phyloP scores from a whole-genome alignment of 2,797 vertebrate species.

The Notolabrus celidotus region DNA sequence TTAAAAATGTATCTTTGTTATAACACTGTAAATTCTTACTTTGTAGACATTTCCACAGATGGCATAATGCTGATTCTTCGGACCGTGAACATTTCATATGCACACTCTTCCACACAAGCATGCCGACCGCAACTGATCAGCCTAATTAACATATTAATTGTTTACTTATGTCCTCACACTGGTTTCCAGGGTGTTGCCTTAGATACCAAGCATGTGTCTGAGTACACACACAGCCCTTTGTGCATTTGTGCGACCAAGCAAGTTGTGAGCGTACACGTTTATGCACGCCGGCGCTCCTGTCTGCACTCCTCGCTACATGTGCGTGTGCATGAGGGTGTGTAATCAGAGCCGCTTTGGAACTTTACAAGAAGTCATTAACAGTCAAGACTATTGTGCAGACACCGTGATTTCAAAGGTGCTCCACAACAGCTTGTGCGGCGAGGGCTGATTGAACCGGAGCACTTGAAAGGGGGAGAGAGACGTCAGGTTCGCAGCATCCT shows the following conservation, averaged over 20 bases:
- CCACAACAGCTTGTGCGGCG: constrained; percentile 88
- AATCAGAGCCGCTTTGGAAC: constrained; percentile 87
- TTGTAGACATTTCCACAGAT: constrained; percentile 22
- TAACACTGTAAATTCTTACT: not conserved
- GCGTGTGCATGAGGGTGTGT: constrained; percentile 73
- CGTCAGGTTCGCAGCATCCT: constrained; percentile 87
- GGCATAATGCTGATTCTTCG: constrained; percentile 28
- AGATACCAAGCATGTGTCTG: constrained; percentile 63
- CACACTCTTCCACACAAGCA: constrained; percentile 41
- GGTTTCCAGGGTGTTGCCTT: constrained; percentile 73
- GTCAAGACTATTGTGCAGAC: constrained; percentile 89
- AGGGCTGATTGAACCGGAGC: constrained; percentile 88
- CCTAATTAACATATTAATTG: constrained; percentile 84
- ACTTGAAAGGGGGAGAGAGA: constrained; percentile 89
- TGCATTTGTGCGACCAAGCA: constrained; percentile 19
- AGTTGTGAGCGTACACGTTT: constrained; percentile 29
- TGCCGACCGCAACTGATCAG: constrained; percentile 61
- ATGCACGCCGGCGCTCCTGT: constrained; percentile 43
- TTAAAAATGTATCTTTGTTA: constrained; percentile 14
- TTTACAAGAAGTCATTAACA: constrained; percentile 90
- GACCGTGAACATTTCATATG: constrained; percentile 45
- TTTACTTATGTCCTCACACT: constrained; percentile 76
- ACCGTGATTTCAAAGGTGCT: constrained; percentile 89
- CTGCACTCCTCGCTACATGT: constrained; percentile 38
- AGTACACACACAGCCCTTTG: constrained; percentile 28